These are phyloP conservation scores for Cecidostiba fungosa DNA, from an alignment of 2,888 invertebrate genomes.

Conservation along the genomic window DNA sequence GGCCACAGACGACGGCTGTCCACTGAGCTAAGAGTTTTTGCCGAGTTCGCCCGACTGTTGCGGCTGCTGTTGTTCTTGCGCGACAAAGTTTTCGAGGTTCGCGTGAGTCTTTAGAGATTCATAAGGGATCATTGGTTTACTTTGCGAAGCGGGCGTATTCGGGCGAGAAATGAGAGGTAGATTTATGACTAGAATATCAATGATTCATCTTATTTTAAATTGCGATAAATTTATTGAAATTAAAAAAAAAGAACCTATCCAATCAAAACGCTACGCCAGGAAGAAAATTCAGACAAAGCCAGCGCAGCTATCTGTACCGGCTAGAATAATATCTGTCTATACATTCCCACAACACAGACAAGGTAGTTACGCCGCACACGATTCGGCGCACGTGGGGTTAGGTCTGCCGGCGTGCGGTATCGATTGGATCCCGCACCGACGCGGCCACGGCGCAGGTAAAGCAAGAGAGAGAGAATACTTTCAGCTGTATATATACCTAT, in stretches of 20 bases:
- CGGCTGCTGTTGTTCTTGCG: not conserved
- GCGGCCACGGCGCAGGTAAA: conserved; percentile 45
- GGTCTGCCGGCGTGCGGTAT: conserved; percentile 21
- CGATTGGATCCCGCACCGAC: conserved; percentile 35
- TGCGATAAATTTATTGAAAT: too few relatives aligned
- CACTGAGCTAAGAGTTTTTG: not conserved
- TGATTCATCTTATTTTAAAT: too few relatives aligned
- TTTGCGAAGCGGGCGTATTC: not conserved
- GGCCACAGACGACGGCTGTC: not conserved
- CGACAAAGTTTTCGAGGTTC: not conserved
- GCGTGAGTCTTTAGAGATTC: not conserved
- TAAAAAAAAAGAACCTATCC: too few relatives aligned
- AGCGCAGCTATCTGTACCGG: not conserved
- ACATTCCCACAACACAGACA: not conserved
- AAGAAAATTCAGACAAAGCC: not conserved
- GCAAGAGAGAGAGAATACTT: conserved; percentile 8
- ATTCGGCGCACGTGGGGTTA: not conserved
- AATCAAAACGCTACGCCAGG: not conserved
- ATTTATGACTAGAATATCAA: too few relatives aligned
- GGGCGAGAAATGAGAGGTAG: too few relatives aligned
- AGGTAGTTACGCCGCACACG: not conserved
- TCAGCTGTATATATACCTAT: not conserved
- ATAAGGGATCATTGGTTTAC: not conserved
- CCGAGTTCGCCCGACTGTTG: not conserved
- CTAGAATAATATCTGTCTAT: not conserved